phyloP scores from a whole-genome alignment of 2,797 vertebrate genomes.

The Sandelia bainsii region DNA sequence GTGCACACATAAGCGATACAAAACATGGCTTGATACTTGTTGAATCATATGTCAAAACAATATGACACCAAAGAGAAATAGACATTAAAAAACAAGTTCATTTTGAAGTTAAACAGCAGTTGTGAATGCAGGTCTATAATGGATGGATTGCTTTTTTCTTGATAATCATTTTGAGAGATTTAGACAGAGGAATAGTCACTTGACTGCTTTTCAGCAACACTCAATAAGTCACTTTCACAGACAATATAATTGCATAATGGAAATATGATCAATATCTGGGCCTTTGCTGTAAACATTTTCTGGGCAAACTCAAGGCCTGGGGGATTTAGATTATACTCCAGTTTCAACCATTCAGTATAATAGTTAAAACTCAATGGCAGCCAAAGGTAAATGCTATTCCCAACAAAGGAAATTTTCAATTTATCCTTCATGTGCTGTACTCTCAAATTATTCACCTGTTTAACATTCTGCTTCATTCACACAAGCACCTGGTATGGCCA shows the following conservation, averaged over 20 bases:
- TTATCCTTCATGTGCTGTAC: conserved; percentile 56
- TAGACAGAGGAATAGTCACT: conserved; percentile 55
- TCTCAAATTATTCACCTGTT: conserved; percentile 52
- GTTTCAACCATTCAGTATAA: conserved; percentile 66
- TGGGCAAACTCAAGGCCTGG: conserved; percentile 57
- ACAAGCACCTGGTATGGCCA: conserved; percentile 21
- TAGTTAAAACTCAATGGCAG: conserved; percentile 61
- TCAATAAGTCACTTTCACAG: conserved; percentile 66
- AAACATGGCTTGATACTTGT: conserved; percentile 28
- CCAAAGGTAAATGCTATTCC: conserved; percentile 65
- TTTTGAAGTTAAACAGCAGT: conserved; percentile 48
- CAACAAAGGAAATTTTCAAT: conserved; percentile 71
- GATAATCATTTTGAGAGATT: conserved; percentile 61
- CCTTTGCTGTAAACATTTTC: conserved; percentile 58
- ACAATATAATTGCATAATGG: conserved; percentile 70
- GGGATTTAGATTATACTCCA: conserved; percentile 69
- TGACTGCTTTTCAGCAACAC: conserved; percentile 60
- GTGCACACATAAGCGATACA: conserved; percentile 43
- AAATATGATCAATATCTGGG: conserved; percentile 72
- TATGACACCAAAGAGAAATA: conserved; percentile 45
- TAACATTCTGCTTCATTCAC: conserved; percentile 60
- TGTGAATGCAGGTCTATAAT: conserved; percentile 51
- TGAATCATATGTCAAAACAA: conserved; percentile 48
- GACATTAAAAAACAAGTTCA: conserved; percentile 45
- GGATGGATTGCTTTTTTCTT: conserved; percentile 50